Evolutionary conservation across 2,113 vertebrate species (phyloP).

Genomic region (Drymodes brunneopygia): DNA sequence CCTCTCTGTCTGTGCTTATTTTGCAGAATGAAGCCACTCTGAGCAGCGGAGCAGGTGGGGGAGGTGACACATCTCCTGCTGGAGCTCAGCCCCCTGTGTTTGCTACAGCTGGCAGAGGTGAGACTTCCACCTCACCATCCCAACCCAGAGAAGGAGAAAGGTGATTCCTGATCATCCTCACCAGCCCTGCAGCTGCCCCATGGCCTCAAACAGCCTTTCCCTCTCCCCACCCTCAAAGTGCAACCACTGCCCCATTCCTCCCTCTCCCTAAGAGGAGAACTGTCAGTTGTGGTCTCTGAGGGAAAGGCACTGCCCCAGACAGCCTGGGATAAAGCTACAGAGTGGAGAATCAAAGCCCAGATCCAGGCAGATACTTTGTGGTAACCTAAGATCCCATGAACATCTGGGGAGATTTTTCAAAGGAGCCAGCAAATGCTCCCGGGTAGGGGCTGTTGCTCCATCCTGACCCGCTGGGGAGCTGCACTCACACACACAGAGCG

Average conservation of each 20-base stretch:
- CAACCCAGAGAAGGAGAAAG: neutral
- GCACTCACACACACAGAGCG: neutral
- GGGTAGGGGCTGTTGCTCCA: neutral
- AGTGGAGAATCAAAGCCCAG: conserved; percentile 14
- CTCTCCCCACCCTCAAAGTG: neutral
- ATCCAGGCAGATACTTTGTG: neutral
- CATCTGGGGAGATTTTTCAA: neutral
- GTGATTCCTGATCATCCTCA: neutral
- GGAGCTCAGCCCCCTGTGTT: neutral
- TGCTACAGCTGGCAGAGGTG: neutral
- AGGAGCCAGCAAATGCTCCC: neutral
- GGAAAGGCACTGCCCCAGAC: neutral
- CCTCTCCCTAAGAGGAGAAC: neutral
- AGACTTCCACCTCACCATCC: neutral
- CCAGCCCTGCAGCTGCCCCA: neutral
- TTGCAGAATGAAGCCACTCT: neutral
- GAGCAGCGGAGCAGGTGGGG: neutral
- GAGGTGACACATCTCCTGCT: neutral
- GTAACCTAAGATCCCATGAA: neutral
- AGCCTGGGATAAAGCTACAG: neutral
- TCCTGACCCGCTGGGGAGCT: neutral
- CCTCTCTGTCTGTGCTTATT: neutral
- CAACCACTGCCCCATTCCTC: conserved; percentile 21
- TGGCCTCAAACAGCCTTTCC: conserved; percentile 4
- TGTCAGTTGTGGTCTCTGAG: conserved; percentile 55